Evolutionary conservation across 2,113 vertebrate genomes (phyloP).

Genomic region (Corythornis cristatus): DNA sequence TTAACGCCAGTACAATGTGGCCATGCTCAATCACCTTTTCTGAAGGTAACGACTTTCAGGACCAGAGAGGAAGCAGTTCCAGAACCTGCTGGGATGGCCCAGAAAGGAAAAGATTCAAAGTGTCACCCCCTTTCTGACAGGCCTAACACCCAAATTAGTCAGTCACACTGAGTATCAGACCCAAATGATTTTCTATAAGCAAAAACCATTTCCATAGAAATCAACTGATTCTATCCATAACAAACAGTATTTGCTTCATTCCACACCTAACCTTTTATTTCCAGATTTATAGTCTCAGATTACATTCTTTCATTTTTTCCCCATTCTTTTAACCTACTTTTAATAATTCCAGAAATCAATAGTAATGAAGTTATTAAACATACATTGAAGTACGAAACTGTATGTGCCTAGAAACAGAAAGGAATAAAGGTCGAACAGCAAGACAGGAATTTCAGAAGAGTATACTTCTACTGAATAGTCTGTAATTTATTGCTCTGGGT

Average conservation of each 20-base stretch:
- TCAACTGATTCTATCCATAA: neutral
- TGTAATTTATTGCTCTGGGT: neutral
- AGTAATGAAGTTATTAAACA: neutral
- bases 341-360: neutral
- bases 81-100: neutral
- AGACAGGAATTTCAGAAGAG: neutral
- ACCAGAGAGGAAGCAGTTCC: neutral
- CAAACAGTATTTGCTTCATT: neutral
- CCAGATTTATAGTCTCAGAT: neutral
- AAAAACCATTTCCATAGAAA: neutral
- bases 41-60: neutral
- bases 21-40: neutral
- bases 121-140: neutral
- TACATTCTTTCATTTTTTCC: neutral
- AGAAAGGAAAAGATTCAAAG: neutral
- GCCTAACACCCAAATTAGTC: neutral
- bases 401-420: neutral
- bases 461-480: neutral
- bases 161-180: neutral
- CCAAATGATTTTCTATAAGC: neutral
- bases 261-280: neutral
- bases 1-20: neutral
- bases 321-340: neutral
- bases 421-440: neutral
- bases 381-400: accelerated